phyloP scores from a whole-genome alignment of 2,113 vertebrate species.

The Choloepus hoffmanni region DNA sequence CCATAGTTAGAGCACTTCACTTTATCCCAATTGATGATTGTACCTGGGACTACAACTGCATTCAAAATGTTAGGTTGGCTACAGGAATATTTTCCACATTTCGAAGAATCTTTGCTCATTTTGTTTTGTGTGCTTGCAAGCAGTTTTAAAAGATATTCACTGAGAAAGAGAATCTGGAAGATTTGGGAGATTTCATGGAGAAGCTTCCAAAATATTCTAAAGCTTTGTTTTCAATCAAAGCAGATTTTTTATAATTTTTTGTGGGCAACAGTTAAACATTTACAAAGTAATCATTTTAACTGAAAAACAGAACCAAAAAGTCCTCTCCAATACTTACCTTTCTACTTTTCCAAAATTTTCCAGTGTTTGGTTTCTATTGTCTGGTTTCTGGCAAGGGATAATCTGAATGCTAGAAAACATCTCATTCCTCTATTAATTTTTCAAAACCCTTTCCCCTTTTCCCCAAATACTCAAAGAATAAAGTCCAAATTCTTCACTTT shows the following conservation, averaged over 20 bases:
- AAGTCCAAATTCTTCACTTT: not conserved
- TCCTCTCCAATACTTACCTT: not conserved
- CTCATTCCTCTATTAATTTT: not conserved
- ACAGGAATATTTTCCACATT: not conserved
- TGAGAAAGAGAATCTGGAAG: not conserved
- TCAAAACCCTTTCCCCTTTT: rapidly evolving
- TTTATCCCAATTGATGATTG: not conserved
- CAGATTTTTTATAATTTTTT: not conserved
- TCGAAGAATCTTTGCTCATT: not conserved
- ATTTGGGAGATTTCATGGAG: not conserved
- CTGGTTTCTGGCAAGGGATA: not conserved
- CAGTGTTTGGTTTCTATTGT: not conserved
- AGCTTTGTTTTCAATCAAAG: not conserved
- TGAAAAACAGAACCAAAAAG: not conserved
- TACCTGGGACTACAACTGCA: not conserved
- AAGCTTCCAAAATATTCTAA: not conserved
- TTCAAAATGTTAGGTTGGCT: not conserved
- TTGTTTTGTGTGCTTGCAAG: not conserved
- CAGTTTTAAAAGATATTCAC: not conserved
- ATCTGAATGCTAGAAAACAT: not conserved
- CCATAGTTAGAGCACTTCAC: not conserved
- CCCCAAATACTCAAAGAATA: not conserved
- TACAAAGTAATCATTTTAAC: not conserved
- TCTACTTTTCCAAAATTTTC: not conserved
- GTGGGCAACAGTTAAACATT: not conserved